Conservation (phyloP, 2,113 vertebrate species). For the Elanoides forficatus region DNA sequence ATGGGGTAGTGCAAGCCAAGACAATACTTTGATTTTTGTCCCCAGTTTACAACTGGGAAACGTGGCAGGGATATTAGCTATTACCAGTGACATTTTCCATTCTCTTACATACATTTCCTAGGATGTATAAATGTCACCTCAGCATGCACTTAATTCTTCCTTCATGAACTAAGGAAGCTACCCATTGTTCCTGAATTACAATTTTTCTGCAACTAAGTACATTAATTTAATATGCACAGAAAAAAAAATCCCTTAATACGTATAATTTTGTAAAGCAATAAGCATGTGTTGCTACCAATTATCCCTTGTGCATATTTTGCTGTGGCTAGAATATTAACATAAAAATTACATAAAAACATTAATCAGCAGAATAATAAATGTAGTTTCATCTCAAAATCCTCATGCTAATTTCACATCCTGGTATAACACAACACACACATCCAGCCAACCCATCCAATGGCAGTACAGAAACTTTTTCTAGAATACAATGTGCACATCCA, state of each 20-base stretch:
- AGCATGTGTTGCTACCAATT: neutral
- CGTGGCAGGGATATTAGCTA: neutral
- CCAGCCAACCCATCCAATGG: neutral
- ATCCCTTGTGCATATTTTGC: neutral
- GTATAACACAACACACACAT: neutral
- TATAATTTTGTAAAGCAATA: neutral
- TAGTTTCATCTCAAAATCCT: neutral
- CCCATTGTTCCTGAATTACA: neutral
- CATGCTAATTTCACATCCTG: neutral
- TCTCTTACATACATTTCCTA: neutral
- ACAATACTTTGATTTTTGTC: neutral
- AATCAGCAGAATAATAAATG: constrained; percentile 4
- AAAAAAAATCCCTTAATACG: neutral
- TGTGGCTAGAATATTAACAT: neutral
- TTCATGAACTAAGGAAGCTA: neutral
- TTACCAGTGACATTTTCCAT: constrained; percentile 5
- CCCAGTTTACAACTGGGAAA: constrained; percentile 1
- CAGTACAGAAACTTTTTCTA: neutral
- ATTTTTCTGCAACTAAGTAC: neutral
- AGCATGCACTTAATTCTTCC: neutral
- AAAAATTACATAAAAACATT: neutral
- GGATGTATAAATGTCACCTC: constrained; percentile 16
- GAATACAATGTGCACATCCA: neutral
- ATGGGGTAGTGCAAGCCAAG: neutral
- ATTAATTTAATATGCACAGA: neutral